Evolutionary conservation across 1,140 invertebrate species (phyloP), one percentile per base, ranked within the genome.

Genomic region (Drosophila kikkawai): DNA sequence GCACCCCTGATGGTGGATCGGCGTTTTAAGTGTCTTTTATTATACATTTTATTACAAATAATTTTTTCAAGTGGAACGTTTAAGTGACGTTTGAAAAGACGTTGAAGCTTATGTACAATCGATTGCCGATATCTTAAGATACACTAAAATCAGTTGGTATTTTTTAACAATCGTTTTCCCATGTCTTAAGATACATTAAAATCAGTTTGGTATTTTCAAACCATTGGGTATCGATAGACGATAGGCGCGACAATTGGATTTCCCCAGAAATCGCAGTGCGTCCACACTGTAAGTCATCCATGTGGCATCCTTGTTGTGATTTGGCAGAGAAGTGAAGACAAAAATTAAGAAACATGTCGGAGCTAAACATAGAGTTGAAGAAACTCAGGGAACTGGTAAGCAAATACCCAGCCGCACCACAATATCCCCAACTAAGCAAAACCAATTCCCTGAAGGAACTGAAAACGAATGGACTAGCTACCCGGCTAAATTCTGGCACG

Each of bases 261-360:
- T 37, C 9, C 7, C 11, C n/a, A 39, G 2, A 56, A 12, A 39
- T 15, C 55, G 17, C 1, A 51, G 12, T 29, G 17, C 34, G 19
- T 12, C 39, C 57, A 47, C 36, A 68, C 44, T 53, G 29, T 17
- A 4, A 19, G 37, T 12, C 66, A 69, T 68, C 65, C 65, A 68
- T 69, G 67, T 70, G 67, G 67, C 67, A 70, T 37, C 64, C 39
- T 70, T 51, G 44, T 66, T 69, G 63, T 69, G 34, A 66, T 66
- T 69, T 22, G 48, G 41, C 41, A 15, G 13, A 42, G 41, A 34
- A 17, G 32, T 48, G n/a, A 66, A 37, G 11, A 8, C 37, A n/a
- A 17, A 51, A 70, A 32, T 67, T 69, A 2, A 11, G 39, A 55
- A 70, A 36, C 11, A 70, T 70, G 67, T 60, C 56, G 22, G 67